Base-by-base conservation (phyloP, 1,140 invertebrate species). In the Temnothorax longispinosus region DNA sequence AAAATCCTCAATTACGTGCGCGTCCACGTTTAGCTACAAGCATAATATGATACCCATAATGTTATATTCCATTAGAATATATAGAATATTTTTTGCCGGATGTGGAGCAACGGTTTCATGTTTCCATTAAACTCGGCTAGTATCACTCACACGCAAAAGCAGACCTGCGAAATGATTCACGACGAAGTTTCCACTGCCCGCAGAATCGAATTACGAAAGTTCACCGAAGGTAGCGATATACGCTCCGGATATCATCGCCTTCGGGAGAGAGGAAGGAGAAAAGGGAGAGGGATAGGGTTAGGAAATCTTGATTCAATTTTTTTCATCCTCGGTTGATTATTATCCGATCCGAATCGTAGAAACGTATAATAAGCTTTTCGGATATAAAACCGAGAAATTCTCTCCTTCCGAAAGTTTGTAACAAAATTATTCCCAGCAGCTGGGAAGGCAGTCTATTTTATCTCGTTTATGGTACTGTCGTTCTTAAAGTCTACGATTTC, bases 181-280 rank as follows among this genome's bases (percentile, higher is more conserved):
- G 18, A 60, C 8, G 13, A 84, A 75, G 80, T 75, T 74, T 18
- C 67, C 69, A 8, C 62, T 18, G 35, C 64, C 35, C 67, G 11
- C 67, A 54, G 18, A 71, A 84, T 84, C 41, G 38, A 84, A 58
- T 82, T 60, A 56, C 27, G 13, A 82, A 75, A 84, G 54, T 84
- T 65, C 32, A 44, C 18, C 18, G 32, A 54, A 82, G 54, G 11
- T 74, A 21, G n/a, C 13, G 18, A 67, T 27, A 8, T 21, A 54
- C n/a, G 13, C 60, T 80, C 41, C 32, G 32, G 62, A 80, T 71
- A 81, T 72, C 64, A 56, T 41, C 47, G n/a, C 5, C 27, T 74
- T 60, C 5, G 11, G 15, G 27, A 41, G 13, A 8, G 13, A 21
- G 38, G 44, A 13, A 52, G 44, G 35, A 10, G n/a, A 10, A 15